Evolutionary conservation across 1,140 invertebrate species (phyloP).

Genomic region (Drosophila bocki): DNA sequence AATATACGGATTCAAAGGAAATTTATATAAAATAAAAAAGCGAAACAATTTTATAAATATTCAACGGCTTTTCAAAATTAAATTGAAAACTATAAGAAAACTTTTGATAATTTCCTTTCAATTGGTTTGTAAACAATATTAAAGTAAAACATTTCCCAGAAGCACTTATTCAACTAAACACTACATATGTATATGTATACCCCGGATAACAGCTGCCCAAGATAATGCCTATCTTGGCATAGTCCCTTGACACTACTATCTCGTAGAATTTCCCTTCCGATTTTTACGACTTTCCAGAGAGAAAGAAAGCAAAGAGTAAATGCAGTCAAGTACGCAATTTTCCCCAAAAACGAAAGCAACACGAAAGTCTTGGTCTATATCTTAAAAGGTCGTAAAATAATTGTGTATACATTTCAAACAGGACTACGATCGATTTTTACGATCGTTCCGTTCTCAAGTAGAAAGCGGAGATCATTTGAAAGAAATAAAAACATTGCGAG

Average conservation of each 20-base stretch:
- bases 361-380: slow-evolving; percentile 72
- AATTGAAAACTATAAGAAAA: background rate
- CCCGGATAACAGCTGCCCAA: slow-evolving; percentile 41
- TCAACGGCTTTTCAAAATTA: background rate
- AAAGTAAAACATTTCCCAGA: slow-evolving; percentile 19
- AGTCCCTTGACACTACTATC: slow-evolving; percentile 60
- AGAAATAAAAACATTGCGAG: slow-evolving; percentile 79
- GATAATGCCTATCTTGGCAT: slow-evolving; percentile 58
- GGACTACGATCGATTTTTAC: slow-evolving; percentile 71
- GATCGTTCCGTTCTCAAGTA: slow-evolving; percentile 67
- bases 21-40: no score
- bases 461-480: slow-evolving; percentile 81
- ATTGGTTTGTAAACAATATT: slow-evolving; percentile 49
- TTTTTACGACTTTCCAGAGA: slow-evolving; percentile 71
- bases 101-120: slow-evolving; percentile 17
- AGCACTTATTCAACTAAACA: slow-evolving; percentile 24
- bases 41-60: background rate
- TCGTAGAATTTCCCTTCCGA: slow-evolving; percentile 54
- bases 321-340: slow-evolving; percentile 73
- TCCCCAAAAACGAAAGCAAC: slow-evolving; percentile 31
- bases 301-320: slow-evolving; percentile 37
- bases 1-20: no score
- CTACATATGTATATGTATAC: background rate
- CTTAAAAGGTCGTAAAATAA: slow-evolving; percentile 73
- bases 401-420: slow-evolving; percentile 80